A percentile compares a stretch with the other conserved stretches of the same genome.
Evolutionary conservation across 2,113 vertebrate species (phyloP).

Genomic region (Empidonax alnorum): DNA sequence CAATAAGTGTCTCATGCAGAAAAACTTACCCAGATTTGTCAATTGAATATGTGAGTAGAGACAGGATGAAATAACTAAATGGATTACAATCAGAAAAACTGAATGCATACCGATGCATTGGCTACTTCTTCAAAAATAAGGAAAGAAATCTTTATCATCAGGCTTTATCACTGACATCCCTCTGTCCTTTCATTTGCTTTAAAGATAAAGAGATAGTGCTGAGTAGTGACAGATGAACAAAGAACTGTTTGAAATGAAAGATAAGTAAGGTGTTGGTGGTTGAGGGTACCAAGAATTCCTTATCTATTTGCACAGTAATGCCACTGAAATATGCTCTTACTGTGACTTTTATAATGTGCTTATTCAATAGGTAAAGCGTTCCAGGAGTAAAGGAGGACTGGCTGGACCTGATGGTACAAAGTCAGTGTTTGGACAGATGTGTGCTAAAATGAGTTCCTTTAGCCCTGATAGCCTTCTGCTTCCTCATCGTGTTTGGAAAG

Average conservation of each 20-base stretch:
- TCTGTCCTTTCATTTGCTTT: not conserved
- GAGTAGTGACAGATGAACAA: not conserved
- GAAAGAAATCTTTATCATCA: not conserved
- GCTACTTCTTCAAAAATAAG: not conserved
- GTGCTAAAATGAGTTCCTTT: slow-evolving; percentile 97
- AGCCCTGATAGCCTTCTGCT: slow-evolving; percentile 95
- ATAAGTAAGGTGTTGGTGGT: not conserved
- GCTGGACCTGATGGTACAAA: slow-evolving; percentile 97
- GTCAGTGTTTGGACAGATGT: slow-evolving; percentile 99
- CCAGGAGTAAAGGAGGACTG: slow-evolving; percentile 95
- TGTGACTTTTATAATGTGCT: not conserved
- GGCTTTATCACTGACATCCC: not conserved
- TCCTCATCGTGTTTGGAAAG: slow-evolving; percentile 98
- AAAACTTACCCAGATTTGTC: not conserved
- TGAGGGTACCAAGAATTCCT: not conserved
- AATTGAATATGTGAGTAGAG: not conserved
- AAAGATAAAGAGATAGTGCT: not conserved
- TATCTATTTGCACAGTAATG: not conserved
- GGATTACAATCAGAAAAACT: not conserved
- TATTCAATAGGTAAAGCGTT: slow-evolving; percentile 91
- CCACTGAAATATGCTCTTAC: not conserved
- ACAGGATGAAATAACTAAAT: not conserved
- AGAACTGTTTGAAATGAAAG: not conserved
- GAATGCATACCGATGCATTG: not conserved
- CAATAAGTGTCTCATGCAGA: not conserved